A percentile compares a stretch with the other conserved stretches of the same genome.
phyloP scores from a whole-genome alignment of 2,888 invertebrate species.

The Diachrysia chrysitis region DNA sequence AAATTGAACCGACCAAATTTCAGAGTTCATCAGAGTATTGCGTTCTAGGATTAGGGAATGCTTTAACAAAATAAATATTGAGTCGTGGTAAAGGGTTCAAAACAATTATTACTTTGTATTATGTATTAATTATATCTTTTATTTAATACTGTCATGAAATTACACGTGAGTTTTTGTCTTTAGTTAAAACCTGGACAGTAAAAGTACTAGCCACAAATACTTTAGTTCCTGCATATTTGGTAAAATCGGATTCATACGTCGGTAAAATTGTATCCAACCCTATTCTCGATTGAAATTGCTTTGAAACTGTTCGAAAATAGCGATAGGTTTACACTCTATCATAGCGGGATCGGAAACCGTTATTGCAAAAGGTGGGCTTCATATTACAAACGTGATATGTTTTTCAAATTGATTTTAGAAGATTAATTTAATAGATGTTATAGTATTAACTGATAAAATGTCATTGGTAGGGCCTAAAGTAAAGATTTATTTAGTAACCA shows the following conservation, averaged over 20 bases:
- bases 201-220: not conserved
- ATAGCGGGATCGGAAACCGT: slow-evolving; percentile 27
- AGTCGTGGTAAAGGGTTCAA: no score
- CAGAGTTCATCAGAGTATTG: not conserved
- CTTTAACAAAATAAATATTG: not conserved
- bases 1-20: not conserved
- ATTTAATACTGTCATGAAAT: no score
- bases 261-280: not conserved
- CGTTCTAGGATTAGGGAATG: not conserved
- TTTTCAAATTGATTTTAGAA: not conserved
- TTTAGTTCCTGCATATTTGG: not conserved
- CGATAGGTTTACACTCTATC: slow-evolving; percentile 25
- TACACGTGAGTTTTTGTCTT: no score
- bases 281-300: slow-evolving; percentile 24
- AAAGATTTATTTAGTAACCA: slow-evolving; percentile 57
- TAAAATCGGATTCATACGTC: not conserved
- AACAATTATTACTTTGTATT: no score
- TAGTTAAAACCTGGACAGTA: not conserved
- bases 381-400: not conserved
- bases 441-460: not conserved
- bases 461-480: not conserved
- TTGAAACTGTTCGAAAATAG: slow-evolving; percentile 30
- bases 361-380: slow-evolving; percentile 7
- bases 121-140: no score
- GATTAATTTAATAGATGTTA: not conserved